Conservation (phyloP, 2,113 vertebrate species). For the Albula goreensis region DNA sequence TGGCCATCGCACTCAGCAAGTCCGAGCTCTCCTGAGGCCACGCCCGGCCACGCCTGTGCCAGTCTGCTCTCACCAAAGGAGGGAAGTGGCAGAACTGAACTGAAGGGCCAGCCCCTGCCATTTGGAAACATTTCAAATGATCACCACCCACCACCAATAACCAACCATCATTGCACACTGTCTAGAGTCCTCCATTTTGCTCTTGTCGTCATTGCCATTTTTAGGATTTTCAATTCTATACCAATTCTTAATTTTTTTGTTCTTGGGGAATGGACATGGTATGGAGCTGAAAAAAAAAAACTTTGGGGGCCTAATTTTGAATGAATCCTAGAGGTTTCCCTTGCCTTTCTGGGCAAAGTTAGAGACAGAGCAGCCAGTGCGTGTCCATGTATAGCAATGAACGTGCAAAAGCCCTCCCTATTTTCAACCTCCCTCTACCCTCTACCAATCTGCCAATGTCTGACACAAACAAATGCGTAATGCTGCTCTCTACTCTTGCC, state of each 20-base stretch:
- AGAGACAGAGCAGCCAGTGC: not conserved
- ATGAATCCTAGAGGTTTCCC: not conserved
- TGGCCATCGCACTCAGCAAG: conserved; percentile 98
- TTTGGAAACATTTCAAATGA: not conserved
- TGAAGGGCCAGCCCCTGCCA: conserved; percentile 1
- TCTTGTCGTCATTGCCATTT: not conserved
- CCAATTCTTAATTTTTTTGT: conserved; percentile 13
- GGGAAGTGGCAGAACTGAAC: conserved; percentile 39
- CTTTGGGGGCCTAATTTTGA: conserved; percentile 9
- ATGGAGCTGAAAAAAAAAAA: not conserved
- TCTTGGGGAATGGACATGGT: not conserved
- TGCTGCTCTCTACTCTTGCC: not conserved
- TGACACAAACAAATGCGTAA: not conserved
- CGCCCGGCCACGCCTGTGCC: not conserved
- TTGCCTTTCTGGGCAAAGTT: not conserved
- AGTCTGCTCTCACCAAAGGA: conserved; percentile 60
- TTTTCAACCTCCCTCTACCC: not conserved
- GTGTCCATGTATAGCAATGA: not conserved
- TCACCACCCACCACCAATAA: not conserved
- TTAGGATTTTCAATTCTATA: not conserved
- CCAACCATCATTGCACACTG: not conserved
- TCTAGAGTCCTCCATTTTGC: not conserved
- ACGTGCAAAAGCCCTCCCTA: not conserved
- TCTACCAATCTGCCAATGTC: not conserved
- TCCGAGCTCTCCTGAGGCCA: conserved; percentile 91